phyloP scores from a whole-genome alignment of 2,888 invertebrate genomes.

The Priocnemis perturbator region DNA sequence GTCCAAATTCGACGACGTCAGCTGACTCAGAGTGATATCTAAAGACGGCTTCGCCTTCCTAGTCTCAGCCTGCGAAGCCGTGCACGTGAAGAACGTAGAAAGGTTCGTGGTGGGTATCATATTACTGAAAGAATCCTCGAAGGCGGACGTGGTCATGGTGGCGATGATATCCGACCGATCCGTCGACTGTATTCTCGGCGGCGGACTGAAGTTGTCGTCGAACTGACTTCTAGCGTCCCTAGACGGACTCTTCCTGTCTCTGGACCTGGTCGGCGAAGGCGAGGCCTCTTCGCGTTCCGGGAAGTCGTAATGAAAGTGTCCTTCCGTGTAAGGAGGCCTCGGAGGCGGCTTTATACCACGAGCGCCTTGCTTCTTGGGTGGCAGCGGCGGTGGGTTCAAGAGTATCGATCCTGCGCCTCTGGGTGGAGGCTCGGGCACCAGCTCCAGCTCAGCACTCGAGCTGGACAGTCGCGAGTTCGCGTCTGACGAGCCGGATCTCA shows the following conservation, averaged over 20 bases:
- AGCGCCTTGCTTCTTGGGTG: slow-evolving; percentile 82
- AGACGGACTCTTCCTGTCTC: slow-evolving; percentile 75
- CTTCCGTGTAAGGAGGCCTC: slow-evolving; percentile 79
- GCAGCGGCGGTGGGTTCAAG: slow-evolving; percentile 84
- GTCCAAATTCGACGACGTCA: slow-evolving; percentile 88
- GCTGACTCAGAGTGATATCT: slow-evolving; percentile 89
- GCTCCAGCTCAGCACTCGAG: slow-evolving; percentile 72
- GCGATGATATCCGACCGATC: slow-evolving; percentile 49
- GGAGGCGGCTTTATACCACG: slow-evolving; percentile 82
- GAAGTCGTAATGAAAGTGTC: slow-evolving; percentile 78
- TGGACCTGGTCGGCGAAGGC: slow-evolving; percentile 45
- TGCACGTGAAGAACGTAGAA: slow-evolving; percentile 64
- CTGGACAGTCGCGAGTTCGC: slow-evolving; percentile 68
- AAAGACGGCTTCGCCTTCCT: slow-evolving; percentile 73
- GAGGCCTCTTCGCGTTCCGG: slow-evolving; percentile 75
- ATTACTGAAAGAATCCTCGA: slow-evolving; percentile 69
- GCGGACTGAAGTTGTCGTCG: slow-evolving; percentile 70
- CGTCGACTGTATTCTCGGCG: slow-evolving; percentile 57
- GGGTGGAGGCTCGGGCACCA: slow-evolving; percentile 82
- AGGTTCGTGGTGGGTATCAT: slow-evolving; percentile 67
- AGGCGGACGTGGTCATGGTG: slow-evolving; percentile 57
- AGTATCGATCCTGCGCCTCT: slow-evolving; percentile 80
- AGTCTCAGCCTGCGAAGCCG: slow-evolving; percentile 48
- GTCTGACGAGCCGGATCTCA: slow-evolving; percentile 68
- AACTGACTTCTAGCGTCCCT: slow-evolving; percentile 63